Percentiles rank a stretch among this genome's conserved stretches.
phyloP scores from a whole-genome alignment of 2,888 invertebrate genomes.

The Nebria brevicollis region DNA sequence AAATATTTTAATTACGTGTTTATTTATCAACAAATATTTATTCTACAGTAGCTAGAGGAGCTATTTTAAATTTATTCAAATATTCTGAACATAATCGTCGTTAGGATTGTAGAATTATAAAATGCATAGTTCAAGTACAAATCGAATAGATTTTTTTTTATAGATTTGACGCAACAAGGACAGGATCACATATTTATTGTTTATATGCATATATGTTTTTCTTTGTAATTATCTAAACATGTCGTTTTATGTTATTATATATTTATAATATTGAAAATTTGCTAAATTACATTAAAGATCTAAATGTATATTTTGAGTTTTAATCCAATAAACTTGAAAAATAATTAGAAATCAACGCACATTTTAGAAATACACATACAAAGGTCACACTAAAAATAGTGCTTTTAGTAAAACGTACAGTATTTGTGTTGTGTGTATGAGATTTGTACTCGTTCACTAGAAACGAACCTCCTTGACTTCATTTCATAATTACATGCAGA shows the following conservation, averaged over 20 bases:
- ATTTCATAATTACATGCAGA: constrained; percentile 30
- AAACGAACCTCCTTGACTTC: constrained; percentile 40
- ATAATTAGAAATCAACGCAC: not conserved
- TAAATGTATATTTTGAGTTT: too few relatives aligned
- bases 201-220: too few relatives aligned
- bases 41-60: not conserved
- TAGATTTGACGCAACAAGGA: not conserved
- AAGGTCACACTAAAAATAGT: not conserved
- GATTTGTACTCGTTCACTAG: not conserved
- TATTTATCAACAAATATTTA: not conserved
- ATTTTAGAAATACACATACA: not conserved
- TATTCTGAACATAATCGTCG: not conserved
- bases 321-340: not conserved
- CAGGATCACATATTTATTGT: not conserved
- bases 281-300: too few relatives aligned
- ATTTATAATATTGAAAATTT: too few relatives aligned
- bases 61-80: not conserved
- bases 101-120: not conserved
- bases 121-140: not conserved
- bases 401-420: not conserved
- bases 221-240: too few relatives aligned
- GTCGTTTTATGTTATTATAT: too few relatives aligned
- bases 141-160: not conserved
- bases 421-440: not conserved
- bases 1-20: not conserved